Base-by-base conservation (phyloP, 2,888 invertebrate genomes). In the Sylvicola cinctus region DNA sequence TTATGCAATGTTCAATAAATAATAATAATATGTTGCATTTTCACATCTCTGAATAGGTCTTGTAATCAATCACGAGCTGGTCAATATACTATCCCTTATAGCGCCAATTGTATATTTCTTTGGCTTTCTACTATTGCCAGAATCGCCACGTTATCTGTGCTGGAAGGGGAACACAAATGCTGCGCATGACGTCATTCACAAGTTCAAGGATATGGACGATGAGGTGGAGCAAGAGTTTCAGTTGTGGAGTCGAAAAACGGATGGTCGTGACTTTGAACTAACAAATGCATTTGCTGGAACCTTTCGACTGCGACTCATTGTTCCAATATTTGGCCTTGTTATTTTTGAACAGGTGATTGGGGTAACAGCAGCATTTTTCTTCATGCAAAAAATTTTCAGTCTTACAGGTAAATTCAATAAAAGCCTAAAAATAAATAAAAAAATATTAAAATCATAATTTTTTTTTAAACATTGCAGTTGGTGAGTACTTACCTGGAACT, bases 71-170 rank as follows among this genome's bases (percentile, higher is more conserved):
- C 16, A 27, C 11, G 15, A 16, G 15, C 12, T 27, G 10, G 27
- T 14, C 33, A 14, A 28, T 34, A 17, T 29, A 13, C 7, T 34
- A 6, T n/a, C 34, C 10, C 29, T 25, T n/a, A 12, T 34, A 4
- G 29, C 23, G 6, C 29, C 64, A 1, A 49, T 60, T 3, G 51
- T 56, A 2, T 64, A 58, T 44, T 63, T 64, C 46, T 42, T 61
- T 2, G 60, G 58, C 2, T 66, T 70, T 48, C 61, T 66, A n/a
- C 65, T 70, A 39, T 61, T 79, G 38, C 79, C 79, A 0, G 80
- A 81, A 51, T 74, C 76, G 1, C 78, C 80, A 0, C 61, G 69
- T 3, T 70, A 68, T 48, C 52, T 72, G 23, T 54, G 66, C 47
- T 61, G 63, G 7, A 66, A 66, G 44, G 64, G 63, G 4, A 62